Base-by-base conservation (phyloP, 1,140 invertebrate genomes). In the Coenobita brevimanus region DNA sequence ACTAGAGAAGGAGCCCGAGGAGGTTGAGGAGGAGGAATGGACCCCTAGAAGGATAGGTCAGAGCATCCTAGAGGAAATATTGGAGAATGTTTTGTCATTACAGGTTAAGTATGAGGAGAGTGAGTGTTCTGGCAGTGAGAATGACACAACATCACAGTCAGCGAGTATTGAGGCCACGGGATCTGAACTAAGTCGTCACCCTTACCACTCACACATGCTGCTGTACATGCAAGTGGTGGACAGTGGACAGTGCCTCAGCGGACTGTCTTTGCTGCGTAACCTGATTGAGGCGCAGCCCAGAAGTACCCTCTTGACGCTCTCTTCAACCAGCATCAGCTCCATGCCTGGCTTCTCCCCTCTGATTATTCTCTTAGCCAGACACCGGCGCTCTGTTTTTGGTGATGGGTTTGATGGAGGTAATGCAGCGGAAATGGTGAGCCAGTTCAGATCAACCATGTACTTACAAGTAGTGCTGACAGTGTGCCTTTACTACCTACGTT, bases 181-280 rank as follows among this genome's bases (percentile, higher is more conserved):
- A 30, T 60, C 33, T 90, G 90, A 73, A 80, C 60, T 69, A 80
- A 90, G 82, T 50, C 86, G 96, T 6, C 96, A 97, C 91, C 95
- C 96, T 33, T 94, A 97, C 64, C 96, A 97, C 92, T 96, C 96
- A 36, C 96, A 97, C 92, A 94, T 97, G 91, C 93, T 97, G 27
- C 93, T 98, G 0, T 98, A 98, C 91, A 95, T 95, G 88, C 96
- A 96, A 89, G 95, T 96, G 24, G 97, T 97, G 91, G 97, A 98
- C 92, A 96, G 95, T 0, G 94, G 94, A 50, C 94, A 96, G 90
- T 95, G 96, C 8, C 93, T 97, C 0, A 97, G 97, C 91, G 95
- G 96, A n/a, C 92, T 97, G 24, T 94, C 95, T 71, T 96, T 96
- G 0, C 92, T 97, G 0, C 94, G 95, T 71, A 95, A 96, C 89